phyloP scores from a whole-genome alignment of 1,140 invertebrate species.

The Magallana ariakensis region DNA sequence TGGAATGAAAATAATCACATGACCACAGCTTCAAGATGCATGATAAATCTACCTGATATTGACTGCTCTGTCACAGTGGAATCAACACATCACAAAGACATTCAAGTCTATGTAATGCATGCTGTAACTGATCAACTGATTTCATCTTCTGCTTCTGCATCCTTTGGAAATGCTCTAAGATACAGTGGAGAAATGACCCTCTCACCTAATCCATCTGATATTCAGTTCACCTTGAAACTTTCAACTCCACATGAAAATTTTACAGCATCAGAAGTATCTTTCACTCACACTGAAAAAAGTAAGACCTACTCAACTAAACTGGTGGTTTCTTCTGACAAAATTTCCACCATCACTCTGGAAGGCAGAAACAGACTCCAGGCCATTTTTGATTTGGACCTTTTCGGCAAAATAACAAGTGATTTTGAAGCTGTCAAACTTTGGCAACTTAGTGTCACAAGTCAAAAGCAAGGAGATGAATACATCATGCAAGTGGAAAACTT shows the following conservation, averaged over 20 bases:
- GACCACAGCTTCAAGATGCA: background rate
- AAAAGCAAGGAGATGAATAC: slow-evolving; percentile 1
- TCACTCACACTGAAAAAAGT: slow-evolving; percentile 45
- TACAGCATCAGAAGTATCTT: slow-evolving; percentile 30
- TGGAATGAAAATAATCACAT: background rate
- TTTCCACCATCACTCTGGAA: slow-evolving; percentile 23
- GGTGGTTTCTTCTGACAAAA: slow-evolving; percentile 28
- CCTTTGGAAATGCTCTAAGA: background rate
- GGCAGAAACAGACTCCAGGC: slow-evolving; percentile 19
- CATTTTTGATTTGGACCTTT: slow-evolving; percentile 45
- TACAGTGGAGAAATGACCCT: slow-evolving; percentile 25
- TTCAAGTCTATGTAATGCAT: background rate
- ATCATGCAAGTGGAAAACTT: slow-evolving; percentile 16
- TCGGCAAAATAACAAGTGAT: slow-evolving; percentile 50
- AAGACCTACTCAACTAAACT: slow-evolving; percentile 44
- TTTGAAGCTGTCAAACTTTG: slow-evolving; percentile 53
- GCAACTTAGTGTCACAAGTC: slow-evolving; percentile 39
- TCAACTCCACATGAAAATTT: slow-evolving; percentile 11
- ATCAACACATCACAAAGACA: background rate
- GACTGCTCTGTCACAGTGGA: background rate
- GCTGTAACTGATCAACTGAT: background rate
- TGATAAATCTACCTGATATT: slow-evolving; percentile 4
- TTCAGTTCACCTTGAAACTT: background rate
- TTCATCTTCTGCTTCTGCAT: background rate
- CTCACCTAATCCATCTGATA: background rate